phyloP scores from a whole-genome alignment of 1,140 invertebrate species.

The Antheraea pernyi region DNA sequence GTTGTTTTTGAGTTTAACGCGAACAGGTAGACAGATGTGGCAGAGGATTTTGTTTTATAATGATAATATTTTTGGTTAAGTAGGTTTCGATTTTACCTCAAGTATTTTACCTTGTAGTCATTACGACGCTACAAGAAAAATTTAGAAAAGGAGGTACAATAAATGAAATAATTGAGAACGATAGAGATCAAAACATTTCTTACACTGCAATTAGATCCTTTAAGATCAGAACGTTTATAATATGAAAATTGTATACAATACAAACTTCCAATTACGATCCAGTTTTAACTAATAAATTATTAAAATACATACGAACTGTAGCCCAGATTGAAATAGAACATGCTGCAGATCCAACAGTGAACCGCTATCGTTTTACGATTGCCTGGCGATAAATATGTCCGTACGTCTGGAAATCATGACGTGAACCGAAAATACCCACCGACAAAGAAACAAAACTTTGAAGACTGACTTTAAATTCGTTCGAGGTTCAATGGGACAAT shows the following conservation, averaged over 20 bases:
- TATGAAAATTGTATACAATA: background rate
- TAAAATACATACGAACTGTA: background rate
- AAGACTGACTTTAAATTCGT: slow-evolving; percentile 16
- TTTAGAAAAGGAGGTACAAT: too few relatives aligned
- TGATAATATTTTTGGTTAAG: too few relatives aligned
- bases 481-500: background rate
- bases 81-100: too few relatives aligned
- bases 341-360: slow-evolving; percentile 38
- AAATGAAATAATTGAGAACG: too few relatives aligned
- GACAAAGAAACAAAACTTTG: slow-evolving; percentile 37
- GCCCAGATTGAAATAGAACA: slow-evolving; percentile 36
- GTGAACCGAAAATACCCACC: slow-evolving; percentile 53
- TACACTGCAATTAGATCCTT: background rate
- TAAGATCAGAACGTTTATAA: background rate
- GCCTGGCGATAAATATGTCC: slow-evolving; percentile 63
- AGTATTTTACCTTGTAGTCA: too few relatives aligned
- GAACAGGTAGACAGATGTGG: too few relatives aligned
- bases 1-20: too few relatives aligned
- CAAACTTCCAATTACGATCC: background rate
- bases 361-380: slow-evolving; percentile 50
- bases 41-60: too few relatives aligned
- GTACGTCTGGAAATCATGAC: slow-evolving; percentile 51
- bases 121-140: too few relatives aligned
- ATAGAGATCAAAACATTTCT: too few relatives aligned
- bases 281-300: background rate